These are phyloP conservation scores for Polypterus senegalus DNA, from an alignment of 2,113 vertebrate genomes.

Conservation along the genomic window DNA sequence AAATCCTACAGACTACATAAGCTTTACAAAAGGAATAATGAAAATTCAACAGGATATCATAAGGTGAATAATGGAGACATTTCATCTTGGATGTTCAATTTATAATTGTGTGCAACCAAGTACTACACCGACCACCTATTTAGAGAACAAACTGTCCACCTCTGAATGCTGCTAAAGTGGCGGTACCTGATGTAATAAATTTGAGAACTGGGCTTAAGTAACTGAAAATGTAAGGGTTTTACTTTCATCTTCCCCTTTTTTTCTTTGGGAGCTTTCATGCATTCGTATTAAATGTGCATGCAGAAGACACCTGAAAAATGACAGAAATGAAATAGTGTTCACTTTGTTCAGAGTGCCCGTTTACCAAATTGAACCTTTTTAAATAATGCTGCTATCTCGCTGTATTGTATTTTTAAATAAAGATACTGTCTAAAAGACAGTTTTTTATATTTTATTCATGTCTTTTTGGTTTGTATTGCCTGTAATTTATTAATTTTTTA, in stretches of 20 bases:
- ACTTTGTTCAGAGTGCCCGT: constrained; percentile 33
- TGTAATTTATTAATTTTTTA: no score
- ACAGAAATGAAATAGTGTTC: constrained; percentile 1
- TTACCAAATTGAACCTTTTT: constrained; percentile 46
- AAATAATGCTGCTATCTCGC: constrained; percentile 74
- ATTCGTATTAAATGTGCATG: constrained; percentile 33
- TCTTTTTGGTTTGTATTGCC: neutral
- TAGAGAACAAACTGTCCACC: constrained; percentile 52
- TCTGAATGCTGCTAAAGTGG: constrained; percentile 85
- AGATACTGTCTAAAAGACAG: constrained; percentile 52
- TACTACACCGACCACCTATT: constrained; percentile 61
- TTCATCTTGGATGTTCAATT: constrained; percentile 2
- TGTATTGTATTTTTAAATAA: constrained; percentile 68
- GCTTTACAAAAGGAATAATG: no score
- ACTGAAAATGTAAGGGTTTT: neutral
- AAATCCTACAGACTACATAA: no score
- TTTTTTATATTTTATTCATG: constrained; percentile 21
- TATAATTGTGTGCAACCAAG: constrained; percentile 22
- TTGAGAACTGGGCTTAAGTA: constrained; percentile 22
- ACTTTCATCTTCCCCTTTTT: no score
- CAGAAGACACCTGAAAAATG: constrained; percentile 26
- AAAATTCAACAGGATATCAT: constrained; percentile 4
- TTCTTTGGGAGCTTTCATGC: constrained; percentile 21
- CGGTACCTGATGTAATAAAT: constrained; percentile 51
- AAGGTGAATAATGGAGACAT: constrained; percentile 22